These are phyloP conservation scores for Onychomys arenicola DNA, from an alignment of 2,797 vertebrate genomes.

Conservation along the genomic window DNA sequence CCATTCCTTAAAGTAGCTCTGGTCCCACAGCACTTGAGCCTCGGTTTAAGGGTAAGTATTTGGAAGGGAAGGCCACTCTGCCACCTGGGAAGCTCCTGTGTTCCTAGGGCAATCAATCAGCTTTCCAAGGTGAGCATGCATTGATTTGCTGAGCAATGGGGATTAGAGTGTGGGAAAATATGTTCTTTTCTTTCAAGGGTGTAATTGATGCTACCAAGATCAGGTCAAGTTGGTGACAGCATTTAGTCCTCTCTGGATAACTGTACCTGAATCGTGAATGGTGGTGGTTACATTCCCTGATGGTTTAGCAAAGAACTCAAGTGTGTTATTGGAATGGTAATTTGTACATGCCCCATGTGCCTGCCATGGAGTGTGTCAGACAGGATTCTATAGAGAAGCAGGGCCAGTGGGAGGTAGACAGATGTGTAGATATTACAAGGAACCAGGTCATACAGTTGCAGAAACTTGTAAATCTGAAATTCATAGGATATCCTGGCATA, in stretches of 20 bases:
- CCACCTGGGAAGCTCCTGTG: neutral
- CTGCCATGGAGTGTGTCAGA: neutral
- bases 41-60: neutral
- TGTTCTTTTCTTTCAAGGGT: conserved; percentile 26
- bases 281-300: neutral
- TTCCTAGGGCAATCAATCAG: neutral
- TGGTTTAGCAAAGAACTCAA: neutral
- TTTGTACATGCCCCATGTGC: neutral
- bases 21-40: neutral
- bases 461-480: neutral
- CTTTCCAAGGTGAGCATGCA: neutral
- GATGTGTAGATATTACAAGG: neutral
- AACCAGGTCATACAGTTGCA: neutral
- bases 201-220: conserved; percentile 41
- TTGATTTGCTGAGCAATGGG: neutral
- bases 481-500: neutral
- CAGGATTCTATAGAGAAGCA: neutral
- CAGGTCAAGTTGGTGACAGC: neutral
- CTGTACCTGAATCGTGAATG: neutral
- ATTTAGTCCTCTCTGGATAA: neutral
- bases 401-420: neutral
- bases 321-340: neutral
- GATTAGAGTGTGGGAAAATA: neutral
- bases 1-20: conserved; percentile 25
- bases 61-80: neutral